Percentiles rank a stretch among this genome's conserved stretches.
phyloP scores from a whole-genome alignment of 2,797 vertebrate genomes.

The Lithobates sylvaticus region DNA sequence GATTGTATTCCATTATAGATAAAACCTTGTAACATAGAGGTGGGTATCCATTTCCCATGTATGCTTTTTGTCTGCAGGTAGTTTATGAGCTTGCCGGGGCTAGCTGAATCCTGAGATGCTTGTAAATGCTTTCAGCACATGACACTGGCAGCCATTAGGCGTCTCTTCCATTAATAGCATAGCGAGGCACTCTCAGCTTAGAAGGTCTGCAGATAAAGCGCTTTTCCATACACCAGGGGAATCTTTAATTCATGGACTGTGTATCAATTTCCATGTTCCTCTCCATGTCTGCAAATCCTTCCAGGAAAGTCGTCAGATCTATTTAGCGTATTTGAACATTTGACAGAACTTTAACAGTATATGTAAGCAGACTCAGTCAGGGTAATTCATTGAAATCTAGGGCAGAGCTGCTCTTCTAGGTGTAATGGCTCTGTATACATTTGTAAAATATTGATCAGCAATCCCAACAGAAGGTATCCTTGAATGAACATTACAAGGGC shows the following conservation, averaged over 20 bases:
- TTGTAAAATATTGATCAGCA: conserved; percentile 32
- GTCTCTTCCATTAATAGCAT: conserved; percentile 53
- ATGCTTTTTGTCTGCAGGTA: conserved; percentile 48
- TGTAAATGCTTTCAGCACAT: conserved; percentile 51
- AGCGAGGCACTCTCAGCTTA: conserved; percentile 20
- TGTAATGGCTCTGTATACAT: not conserved
- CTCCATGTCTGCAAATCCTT: conserved; percentile 18
- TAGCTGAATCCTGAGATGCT: conserved; percentile 32
- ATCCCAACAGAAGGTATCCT: conserved; percentile 9
- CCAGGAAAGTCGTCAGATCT: not conserved
- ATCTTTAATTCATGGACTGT: conserved; percentile 30
- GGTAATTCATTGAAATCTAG: not conserved
- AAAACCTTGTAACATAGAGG: too few relatives aligned
- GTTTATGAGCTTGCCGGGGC: conserved; percentile 20
- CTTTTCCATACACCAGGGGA: conserved; percentile 29
- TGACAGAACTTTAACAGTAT: not conserved
- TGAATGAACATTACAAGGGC: conserved; percentile 27
- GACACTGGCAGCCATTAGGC: conserved; percentile 44
- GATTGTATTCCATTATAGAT: too few relatives aligned
- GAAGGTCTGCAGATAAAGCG: conserved; percentile 15
- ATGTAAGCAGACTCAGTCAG: not conserved
- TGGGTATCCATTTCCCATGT: not conserved
- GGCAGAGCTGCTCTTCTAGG: not conserved
- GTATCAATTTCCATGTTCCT: conserved; percentile 41
- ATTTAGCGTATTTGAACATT: not conserved